Percentiles rank a stretch among this genome's conserved stretches.
Conservation (phyloP, 1,140 invertebrate genomes). For the Lithobius niger region DNA sequence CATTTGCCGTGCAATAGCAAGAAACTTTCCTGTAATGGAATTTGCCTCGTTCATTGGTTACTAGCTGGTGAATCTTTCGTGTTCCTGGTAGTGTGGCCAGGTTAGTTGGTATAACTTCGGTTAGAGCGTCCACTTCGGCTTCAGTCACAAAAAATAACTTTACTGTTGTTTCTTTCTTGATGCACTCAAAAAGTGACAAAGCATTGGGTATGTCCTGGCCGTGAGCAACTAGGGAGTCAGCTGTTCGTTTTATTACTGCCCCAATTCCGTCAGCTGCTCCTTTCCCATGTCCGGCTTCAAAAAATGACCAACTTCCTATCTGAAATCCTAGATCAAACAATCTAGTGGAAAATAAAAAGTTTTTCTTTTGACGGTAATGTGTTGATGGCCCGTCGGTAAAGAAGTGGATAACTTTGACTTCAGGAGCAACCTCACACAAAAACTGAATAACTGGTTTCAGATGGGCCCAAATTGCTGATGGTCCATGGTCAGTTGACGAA, state of each 20-base stretch:
- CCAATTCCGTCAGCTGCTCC: not conserved
- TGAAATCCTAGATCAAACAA: not conserved
- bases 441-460: not conserved
- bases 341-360: not conserved
- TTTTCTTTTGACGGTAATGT: not conserved
- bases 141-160: not conserved
- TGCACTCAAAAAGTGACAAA: not conserved
- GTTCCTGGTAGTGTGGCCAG: not conserved
- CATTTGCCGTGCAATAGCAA: not conserved
- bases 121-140: not conserved
- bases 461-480: not conserved
- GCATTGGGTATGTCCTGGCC: not conserved
- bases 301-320: not conserved
- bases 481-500: too few species aligned
- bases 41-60: not conserved
- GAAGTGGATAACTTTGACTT: too few species aligned
- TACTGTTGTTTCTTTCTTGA: not conserved
- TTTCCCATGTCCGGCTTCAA: not conserved
- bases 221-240: not conserved
- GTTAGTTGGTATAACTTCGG: not conserved
- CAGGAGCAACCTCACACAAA: not conserved
- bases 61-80: not conserved
- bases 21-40: not conserved
- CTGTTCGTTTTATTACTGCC: not conserved
- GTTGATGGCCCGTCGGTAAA: too few species aligned